A percentile compares a stretch with the other conserved stretches of the same genome.
Evolutionary conservation across 2,888 invertebrate genomes (phyloP).

Genomic region (Patella ulyssiponensis): DNA sequence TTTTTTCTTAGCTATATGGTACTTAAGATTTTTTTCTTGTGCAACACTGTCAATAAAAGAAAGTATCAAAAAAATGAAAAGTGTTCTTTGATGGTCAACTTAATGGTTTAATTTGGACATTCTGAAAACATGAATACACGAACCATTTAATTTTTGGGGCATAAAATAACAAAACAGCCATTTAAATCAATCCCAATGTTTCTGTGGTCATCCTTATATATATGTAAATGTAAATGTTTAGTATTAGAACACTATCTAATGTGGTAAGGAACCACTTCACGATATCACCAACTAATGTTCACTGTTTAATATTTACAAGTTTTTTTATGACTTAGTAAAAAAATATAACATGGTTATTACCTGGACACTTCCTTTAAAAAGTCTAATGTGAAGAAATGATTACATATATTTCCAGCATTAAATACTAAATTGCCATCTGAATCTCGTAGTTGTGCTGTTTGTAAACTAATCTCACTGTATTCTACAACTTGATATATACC

Average conservation of each 20-base stretch:
- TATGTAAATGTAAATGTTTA: no score
- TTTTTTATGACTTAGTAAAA: no score
- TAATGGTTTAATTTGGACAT: no score
- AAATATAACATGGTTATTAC: slow-evolving; percentile 58
- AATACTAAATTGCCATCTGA: slow-evolving; percentile 87
- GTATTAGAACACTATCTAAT: no score
- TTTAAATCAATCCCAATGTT: neutral
- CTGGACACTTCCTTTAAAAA: slow-evolving; percentile 85
- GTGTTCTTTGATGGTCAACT: neutral
- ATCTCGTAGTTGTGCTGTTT: slow-evolving; percentile 85
- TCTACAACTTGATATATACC: slow-evolving; percentile 91
- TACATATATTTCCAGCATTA: slow-evolving; percentile 97
- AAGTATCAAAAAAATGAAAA: neutral
- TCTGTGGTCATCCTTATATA: neutral
- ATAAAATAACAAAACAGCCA: neutral
- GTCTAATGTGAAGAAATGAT: slow-evolving; percentile 93
- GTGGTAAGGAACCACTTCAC: no score
- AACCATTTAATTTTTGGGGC: neutral
- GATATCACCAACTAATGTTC: no score
- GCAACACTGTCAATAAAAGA: slow-evolving; percentile 64
- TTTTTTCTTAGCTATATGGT: slow-evolving; percentile 98
- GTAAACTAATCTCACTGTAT: slow-evolving; percentile 94
- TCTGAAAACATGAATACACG: no score
- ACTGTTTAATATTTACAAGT: no score
- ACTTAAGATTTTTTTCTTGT: slow-evolving; percentile 83